Base-by-base conservation (phyloP, 2,797 vertebrate genomes). In the Acanthurus lineatus region DNA sequence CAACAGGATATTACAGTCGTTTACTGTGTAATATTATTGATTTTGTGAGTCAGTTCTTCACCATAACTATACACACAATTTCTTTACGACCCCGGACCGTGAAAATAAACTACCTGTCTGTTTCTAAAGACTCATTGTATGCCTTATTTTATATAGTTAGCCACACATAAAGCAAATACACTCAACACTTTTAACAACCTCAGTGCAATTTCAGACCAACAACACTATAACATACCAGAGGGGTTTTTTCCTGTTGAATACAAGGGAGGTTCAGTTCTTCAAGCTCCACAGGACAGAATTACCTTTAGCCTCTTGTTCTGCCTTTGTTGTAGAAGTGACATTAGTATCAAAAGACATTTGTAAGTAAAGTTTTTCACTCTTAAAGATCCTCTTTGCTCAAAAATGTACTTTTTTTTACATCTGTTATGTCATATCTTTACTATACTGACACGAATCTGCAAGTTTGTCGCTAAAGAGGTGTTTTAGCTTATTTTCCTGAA, bases 31-130 rank as follows among this genome's bases (percentile, higher is more conserved):
- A 74, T 40, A 65, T 63, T 61, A 58, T 58, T 79, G 72, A 69
- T 81, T 88, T 75, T 90, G 75, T 62, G 83, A 76, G 74, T 84
- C 66, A 79, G 63, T 69, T 71, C 42, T 40, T 60, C 56, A 73
- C 54, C 56, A 38, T 35, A 49, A 15, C 1, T 35, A 44, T 20
- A 52, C 67, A 60, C 45, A 38, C 58, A 66, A 47, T 67, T 69
- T 59, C 40, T 87, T 89, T 78, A 90, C 5, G 11, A 76, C 28
- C 45, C 48, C 58, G 69, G 65, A 59, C 83, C 68, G 58, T 38
- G 53, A 82, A 82, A 90, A 78, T 72, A 89, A 5, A 57, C 69
- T n/a, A 49, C 52, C 10, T 67, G 44, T 59, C 69, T 66, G 47
- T 70, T 53, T 84, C 54, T 73, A 15, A 11, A 77, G 65, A 67